Base-by-base conservation (phyloP, 2,888 invertebrate species). In the Meteorus cinctellus region DNA sequence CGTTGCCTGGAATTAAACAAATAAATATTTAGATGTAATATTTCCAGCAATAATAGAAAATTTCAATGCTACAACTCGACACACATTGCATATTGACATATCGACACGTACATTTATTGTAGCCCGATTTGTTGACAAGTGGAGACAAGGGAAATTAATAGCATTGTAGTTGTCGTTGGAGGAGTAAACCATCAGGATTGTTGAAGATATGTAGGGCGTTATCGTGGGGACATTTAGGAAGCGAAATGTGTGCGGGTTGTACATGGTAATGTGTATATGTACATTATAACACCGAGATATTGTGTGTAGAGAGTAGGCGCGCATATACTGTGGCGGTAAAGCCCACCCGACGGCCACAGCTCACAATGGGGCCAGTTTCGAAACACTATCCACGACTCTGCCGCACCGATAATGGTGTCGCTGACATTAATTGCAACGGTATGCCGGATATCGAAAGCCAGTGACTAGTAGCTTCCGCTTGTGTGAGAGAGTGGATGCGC, bases 361-460 rank as follows among this genome's bases (percentile, higher is more conserved):
- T 79, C 78, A 78, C 82, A 84, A 85, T 83, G 80, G 55, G 19
- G 81, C 77, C 81, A 83, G 82, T 82, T 83, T 83, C 82, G 82
- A 77, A 81, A 77, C 80, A 82, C 79, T 82, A 85, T 81, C 77
- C 80, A 74, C 60, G 79, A 74, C 55, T 69, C 60, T 67, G 75
- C 67, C 68, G 65, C 77, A 65, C 84, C 83, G 86, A 86, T 87
- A 86, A 86, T 86, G 84, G 83, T 82, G 84, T 84, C 81, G 82
- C 78, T 84, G 83, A 84, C 84, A 84, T 86, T 86, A 86, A 87
- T 87, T 87, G 85, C 84, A 79, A 79, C 83, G 81, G 80, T 81
- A 82, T 82, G 81, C 78, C 81, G 79, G 81, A 82, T 84, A 84
- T 82, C 81, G 83, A 83, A 78, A 81, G 79, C 81, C 69, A 48